Conservation (phyloP, 2,113 vertebrate species). For the Tenrec ecaudatus region DNA sequence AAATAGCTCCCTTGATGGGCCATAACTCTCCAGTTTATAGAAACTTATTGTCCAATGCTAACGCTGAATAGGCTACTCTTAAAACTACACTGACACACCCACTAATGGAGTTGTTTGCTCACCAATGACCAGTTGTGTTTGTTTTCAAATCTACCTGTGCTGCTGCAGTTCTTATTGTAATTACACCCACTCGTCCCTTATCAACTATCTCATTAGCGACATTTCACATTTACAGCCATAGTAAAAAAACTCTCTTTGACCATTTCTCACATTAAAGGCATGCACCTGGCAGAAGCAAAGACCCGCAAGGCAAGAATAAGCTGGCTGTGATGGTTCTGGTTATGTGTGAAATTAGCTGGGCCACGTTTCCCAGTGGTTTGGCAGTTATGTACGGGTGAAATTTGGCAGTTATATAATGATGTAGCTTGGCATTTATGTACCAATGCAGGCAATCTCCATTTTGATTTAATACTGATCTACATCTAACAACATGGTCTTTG, state of each 20-base stretch:
- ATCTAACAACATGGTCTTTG: not conserved
- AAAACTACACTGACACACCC: not conserved
- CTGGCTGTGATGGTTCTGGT: not conserved
- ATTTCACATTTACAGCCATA: not conserved
- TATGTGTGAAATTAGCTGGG: not conserved
- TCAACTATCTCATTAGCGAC: not conserved
- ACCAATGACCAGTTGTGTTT: not conserved
- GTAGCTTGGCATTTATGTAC: not conserved
- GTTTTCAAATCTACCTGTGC: conserved; percentile 28
- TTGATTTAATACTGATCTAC: not conserved
- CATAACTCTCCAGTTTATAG: not conserved
- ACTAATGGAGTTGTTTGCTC: not conserved
- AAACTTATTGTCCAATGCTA: not conserved
- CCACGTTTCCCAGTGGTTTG: not conserved
- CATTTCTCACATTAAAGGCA: no score
- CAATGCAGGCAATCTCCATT: not conserved
- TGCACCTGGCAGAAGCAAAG: not conserved
- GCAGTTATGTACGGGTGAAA: no score
- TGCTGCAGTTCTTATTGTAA: conserved; percentile 31
- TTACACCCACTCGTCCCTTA: not conserved
- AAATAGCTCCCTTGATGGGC: not conserved
- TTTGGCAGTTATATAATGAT: not conserved
- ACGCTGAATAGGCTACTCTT: not conserved
- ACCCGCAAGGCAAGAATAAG: not conserved
- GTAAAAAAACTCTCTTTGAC: not conserved